Conservation (phyloP, 2,113 vertebrate genomes). For the rabbit (Oryctolagus cuniculus) region DNA sequence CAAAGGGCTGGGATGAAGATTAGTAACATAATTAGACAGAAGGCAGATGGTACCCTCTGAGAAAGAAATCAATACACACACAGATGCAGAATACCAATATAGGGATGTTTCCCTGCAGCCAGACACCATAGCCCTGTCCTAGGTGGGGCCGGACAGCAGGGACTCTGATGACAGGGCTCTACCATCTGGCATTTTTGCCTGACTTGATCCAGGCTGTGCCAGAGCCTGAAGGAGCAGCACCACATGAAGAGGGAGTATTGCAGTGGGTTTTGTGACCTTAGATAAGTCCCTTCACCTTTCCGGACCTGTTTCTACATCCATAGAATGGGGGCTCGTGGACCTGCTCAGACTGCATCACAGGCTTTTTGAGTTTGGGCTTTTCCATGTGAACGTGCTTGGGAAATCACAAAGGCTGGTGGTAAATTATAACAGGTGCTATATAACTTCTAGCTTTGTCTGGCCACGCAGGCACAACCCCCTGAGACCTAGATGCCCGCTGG, state of each 20-base stretch:
- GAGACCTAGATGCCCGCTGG: not conserved
- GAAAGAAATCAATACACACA: slow-evolving; percentile 47
- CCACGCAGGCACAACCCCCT: not conserved
- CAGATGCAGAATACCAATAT: slow-evolving; percentile 36
- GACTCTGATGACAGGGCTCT: not conserved
- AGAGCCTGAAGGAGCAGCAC: not conserved
- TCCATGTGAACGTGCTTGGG: not conserved
- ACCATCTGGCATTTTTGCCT: not conserved
- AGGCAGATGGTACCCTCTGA: slow-evolving; percentile 45
- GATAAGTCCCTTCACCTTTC: not conserved
- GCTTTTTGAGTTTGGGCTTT: not conserved
- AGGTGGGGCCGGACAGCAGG: not conserved
- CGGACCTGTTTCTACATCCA: not conserved
- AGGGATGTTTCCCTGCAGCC: not conserved
- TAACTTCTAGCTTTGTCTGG: not conserved
- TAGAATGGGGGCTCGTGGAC: not conserved
- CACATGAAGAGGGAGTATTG: too few species aligned
- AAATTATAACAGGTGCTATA: not conserved
- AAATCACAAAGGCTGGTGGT: not conserved
- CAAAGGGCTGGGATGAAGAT: slow-evolving; percentile 62
- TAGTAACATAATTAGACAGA: slow-evolving; percentile 58
- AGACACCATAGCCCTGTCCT: not conserved
- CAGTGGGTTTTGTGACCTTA: not conserved
- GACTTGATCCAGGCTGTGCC: not conserved
- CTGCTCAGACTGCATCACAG: not conserved